Evolutionary conservation across 1,140 invertebrate genomes (phyloP).

Genomic region (Gonatopus flavifemur): DNA sequence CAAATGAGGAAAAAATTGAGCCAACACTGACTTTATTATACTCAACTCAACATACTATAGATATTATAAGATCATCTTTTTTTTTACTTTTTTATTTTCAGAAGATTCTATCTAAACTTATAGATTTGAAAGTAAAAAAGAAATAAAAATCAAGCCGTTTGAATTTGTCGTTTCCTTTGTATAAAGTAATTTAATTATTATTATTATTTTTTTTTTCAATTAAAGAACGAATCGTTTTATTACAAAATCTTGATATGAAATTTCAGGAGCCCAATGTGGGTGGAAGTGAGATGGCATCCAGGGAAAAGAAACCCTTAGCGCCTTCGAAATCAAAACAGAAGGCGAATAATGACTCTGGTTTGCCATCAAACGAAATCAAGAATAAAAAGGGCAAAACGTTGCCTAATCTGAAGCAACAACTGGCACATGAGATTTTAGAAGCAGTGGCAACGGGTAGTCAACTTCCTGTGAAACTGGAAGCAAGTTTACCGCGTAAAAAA

Average conservation of each 20-base stretch:
- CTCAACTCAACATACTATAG: too few species aligned
- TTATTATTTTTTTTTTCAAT: constrained; percentile 10
- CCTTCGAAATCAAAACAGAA: constrained; percentile 57
- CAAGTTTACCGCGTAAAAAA: constrained; percentile 50
- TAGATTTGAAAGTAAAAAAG: too few species aligned
- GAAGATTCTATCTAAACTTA: too few species aligned
- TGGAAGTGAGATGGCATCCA: constrained; percentile 61
- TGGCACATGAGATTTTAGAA: constrained; percentile 39
- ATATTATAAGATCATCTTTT: too few species aligned
- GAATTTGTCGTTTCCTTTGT: too few species aligned
- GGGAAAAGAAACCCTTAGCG: constrained; percentile 58
- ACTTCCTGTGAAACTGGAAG: constrained; percentile 47
- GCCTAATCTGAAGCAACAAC: constrained; percentile 41
- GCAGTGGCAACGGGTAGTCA: constrained; percentile 44
- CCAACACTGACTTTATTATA: too few species aligned
- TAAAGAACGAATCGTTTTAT: too few species aligned
- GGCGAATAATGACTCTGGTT: constrained; percentile 49
- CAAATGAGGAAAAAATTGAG: too few species aligned
- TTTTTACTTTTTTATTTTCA: too few species aligned
- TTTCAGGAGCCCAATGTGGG: constrained; percentile 59
- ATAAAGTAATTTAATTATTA: too few species aligned
- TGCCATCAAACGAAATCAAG: constrained; percentile 40
- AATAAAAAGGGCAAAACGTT: constrained; percentile 43
- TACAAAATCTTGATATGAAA: constrained; percentile 20
- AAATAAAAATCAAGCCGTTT: too few species aligned